Conservation (phyloP, 37 sponge, comb jelly and placozoan species). For the Beroe ovata region DNA sequence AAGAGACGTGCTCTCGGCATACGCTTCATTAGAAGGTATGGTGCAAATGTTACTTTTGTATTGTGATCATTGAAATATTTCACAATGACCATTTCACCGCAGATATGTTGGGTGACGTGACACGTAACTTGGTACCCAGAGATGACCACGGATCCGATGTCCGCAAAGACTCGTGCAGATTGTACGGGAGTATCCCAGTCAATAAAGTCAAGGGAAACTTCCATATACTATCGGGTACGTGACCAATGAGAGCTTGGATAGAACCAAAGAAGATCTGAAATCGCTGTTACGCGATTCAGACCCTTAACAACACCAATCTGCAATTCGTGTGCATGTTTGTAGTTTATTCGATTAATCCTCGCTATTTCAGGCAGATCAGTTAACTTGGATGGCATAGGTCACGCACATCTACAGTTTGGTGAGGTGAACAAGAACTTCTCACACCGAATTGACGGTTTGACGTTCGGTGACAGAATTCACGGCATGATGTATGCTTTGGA, state of each 20-base stretch:
- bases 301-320: too few relatives aligned
- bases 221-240: slow-evolving; percentile 56
- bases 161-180: slow-evolving; percentile 36
- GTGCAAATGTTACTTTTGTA: too few relatives aligned
- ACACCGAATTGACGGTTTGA: slow-evolving; percentile 50
- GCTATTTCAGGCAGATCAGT: slow-evolving; percentile 37
- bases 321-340: too few relatives aligned
- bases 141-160: slow-evolving; percentile 25
- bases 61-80: too few relatives aligned
- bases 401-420: slow-evolving; percentile 53
- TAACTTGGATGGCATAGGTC: slow-evolving; percentile 40
- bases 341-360: too few relatives aligned
- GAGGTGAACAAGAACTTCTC: slow-evolving; percentile 51
- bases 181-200: slow-evolving; percentile 44
- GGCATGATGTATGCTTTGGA: slow-evolving; percentile 58
- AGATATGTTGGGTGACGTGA: slow-evolving; percentile 47
- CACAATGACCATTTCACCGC: neutral
- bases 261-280: too few relatives aligned
- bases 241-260: too few relatives aligned
- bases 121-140: neutral
- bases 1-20: neutral
- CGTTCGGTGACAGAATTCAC: slow-evolving; percentile 28
- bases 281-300: too few relatives aligned
- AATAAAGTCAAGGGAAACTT: slow-evolving; percentile 60
- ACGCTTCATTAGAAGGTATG: slow-evolving; percentile 26